Evolutionary conservation across 2,113 vertebrate species (phyloP), one percentile per base, ranked within the genome.

Genomic region (Cephalopholis sonnerati): DNA sequence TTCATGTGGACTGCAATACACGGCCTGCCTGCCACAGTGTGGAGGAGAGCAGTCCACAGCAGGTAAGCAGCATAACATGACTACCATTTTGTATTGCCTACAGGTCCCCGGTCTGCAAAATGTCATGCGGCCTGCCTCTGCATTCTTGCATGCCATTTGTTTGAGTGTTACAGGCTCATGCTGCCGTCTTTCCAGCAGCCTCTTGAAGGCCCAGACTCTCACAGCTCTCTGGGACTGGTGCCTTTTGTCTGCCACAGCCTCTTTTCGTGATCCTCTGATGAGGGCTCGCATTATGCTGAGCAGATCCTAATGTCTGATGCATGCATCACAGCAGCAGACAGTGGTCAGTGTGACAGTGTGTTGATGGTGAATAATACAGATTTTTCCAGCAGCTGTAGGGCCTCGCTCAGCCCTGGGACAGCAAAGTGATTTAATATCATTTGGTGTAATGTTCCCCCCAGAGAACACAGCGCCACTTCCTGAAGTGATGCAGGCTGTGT

Each of bases 11-110:
- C 89, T 79, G 91, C 89, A 93, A 87, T 88, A 89, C 84, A 81
- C 88, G 87, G 89, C 91, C 91, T 86, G 87, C 70, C 84, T 86
- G 86, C 84, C 81, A 81, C 50, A 91, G 90, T 86, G 85, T 86
- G 74, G 83, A 91, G 88, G 87, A 93, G 63, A 90, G 83, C 86
- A 78, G 81, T 73, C 89, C 58, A 85, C 91, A 77, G 88, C 83
- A 94, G 93, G 94, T 95, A 93, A 93, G 92, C 50, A 71, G 63
- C 71, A 36, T 32, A 57, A 15, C 63, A 75, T 16, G 62, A 69
- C 75, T 53, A 77, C 71, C 80, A 84, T 87, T 89, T 82, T 84
- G 77, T 83, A 25, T 29, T 39, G 53, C 25, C 65, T 61, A 27
- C 79, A 72, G 46, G 50, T 69, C 48, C 36, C 61, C 4, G 36